Evolutionary conservation across 2,888 invertebrate genomes (phyloP), one percentile per base, ranked within the genome.

Genomic region (Oligia fasciuncula): DNA sequence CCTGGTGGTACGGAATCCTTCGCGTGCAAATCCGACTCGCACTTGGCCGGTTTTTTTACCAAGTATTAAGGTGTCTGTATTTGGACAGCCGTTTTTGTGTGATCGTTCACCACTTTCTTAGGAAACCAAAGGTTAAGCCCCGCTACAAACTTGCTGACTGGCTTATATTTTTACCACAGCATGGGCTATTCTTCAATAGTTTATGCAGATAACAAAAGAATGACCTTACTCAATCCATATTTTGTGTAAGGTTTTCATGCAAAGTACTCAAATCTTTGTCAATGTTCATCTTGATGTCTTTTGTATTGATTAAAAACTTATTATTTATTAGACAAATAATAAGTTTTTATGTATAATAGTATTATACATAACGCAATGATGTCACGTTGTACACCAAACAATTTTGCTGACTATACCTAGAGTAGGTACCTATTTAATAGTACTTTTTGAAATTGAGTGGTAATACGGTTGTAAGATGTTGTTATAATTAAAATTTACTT

Each of bases 401-500:
- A 35, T 43, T 77, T 79, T 14, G 14, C 5, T 2, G 40, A 62
- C 6, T 62, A 46, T 82, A 83, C 83, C 9, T 13, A 13, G 4
- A n/a, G 0, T 29, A 29, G 29, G 29, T 29, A 67, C 19, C 4
- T 23, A 35, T 35, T 54, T 19, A 73, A 62, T 13, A 60, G 11
- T 35, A n/a, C 1, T 46, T 66, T 72, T 65, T 62, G 0, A 62
- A 77, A 77, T 85, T 66, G 49, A 81, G 43, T 68, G 4, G 3
- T 65, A 4, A 14, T 8, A 17, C n/a, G 0, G 54, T 60, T 14
- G 40, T 62, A 62, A 54, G 40, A 77, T 40, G 43, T 79, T 60
- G 23, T 51, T 57, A 46, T 57, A 76, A 74, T 72, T 65, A 69
- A 62, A 72, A 5, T 62, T 29, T 54, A 85, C 60, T 54, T 72